Base-by-base conservation (phyloP, 2,797 vertebrate genomes). In the Hippoglossus hippoglossus region DNA sequence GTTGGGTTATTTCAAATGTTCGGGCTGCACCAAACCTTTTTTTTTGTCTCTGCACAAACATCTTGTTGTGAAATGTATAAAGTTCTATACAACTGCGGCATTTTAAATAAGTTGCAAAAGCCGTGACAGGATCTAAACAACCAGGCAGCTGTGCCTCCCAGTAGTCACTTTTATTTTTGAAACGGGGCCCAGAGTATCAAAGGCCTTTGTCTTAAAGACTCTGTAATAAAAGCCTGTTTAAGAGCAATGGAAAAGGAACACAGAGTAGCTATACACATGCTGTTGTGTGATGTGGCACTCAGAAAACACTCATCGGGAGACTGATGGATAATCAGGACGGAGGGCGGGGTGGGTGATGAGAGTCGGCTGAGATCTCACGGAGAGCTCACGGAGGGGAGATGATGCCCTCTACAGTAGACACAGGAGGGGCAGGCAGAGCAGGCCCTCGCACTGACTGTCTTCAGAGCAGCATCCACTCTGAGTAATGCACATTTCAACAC, bases 371-470 rank as follows among this genome's bases (percentile, higher is more conserved):
- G 86, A 84, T 74, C 44, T 46, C 44, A 5, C 72, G 72, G 84
- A 92, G 88, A 90, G 88, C 81, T 86, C 78, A 83, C 70, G 75
- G 86, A 92, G 91, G 93, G 89, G 75, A 71, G 85, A 94, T 87
- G 92, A 93, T 94, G 94, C 93, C 93, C 93, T 93, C 94, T 95
- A 93, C 91, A 94, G 91, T 92, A 93, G 85, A 91, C 67, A 75
- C 28, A 31, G 53, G 77, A 73, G 80, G 81, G 81, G 60, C 73
- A 82, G 75, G 50, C 41, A 3, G 19, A 26, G 31, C 53, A 58
- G 78, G 67, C 73, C 81, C 36, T 7, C 52, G 47, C 69, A n/a
- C 47, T 49, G 0, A n/a, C 60, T 69, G 56, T 41, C 22, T 53
- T 16, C 63, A 41, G 18, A 54, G 51, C 53, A 41, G 57, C 59